These are phyloP conservation scores for Buphagus erythrorhynchus DNA, from an alignment of 2,797 vertebrate genomes.

Conservation along the genomic window DNA sequence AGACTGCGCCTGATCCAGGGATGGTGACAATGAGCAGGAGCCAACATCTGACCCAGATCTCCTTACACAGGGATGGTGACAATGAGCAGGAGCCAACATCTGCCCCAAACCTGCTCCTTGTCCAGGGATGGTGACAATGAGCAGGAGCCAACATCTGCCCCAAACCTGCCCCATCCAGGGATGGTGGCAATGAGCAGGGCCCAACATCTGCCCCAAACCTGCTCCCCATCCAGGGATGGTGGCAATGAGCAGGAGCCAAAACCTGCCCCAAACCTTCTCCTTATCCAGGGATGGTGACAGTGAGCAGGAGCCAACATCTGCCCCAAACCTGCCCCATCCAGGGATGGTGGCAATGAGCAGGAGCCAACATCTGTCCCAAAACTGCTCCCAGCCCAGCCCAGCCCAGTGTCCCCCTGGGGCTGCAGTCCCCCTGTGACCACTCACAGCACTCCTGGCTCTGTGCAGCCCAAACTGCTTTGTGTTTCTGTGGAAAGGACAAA, in stretches of 20 bases:
- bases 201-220: background rate
- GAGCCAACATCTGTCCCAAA: background rate
- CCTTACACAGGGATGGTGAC: background rate
- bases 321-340: background rate
- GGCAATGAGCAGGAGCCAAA: background rate
- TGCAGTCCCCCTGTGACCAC: accelerated
- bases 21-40: background rate
- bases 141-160: background rate
- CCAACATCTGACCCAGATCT: no score
- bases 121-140: background rate
- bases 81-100: no score
- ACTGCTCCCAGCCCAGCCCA: background rate
- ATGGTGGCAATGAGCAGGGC: background rate
- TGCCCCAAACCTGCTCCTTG: background rate
- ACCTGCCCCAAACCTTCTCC: background rate
- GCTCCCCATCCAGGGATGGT: background rate
- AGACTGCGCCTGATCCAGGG: no score
- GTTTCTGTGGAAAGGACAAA: background rate
- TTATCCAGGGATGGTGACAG: background rate
- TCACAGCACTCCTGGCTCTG: background rate
- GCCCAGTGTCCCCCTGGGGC: background rate
- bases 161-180: background rate
- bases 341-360: background rate
- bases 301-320: background rate
- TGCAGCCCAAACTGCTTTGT: background rate